A percentile compares a stretch with the other conserved stretches of the same genome.
Evolutionary conservation across 2,113 vertebrate genomes (phyloP).

Genomic region (Malurus elegans): DNA sequence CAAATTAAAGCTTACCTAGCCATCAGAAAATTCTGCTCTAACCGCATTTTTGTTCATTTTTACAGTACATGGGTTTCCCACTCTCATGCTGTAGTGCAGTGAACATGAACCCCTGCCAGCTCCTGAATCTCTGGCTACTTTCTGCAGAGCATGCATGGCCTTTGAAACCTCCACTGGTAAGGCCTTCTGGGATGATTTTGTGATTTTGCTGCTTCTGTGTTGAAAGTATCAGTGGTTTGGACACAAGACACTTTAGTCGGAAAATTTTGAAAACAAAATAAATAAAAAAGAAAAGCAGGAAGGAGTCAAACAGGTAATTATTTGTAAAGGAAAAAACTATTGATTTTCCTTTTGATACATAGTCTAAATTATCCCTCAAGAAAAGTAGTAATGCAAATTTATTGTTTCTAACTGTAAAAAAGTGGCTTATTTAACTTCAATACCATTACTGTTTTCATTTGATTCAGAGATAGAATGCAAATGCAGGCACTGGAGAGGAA

Average conservation of each 20-base stretch:
- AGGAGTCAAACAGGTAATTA: slow-evolving; percentile 76
- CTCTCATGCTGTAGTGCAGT: neutral
- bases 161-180: neutral
- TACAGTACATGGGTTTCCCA: neutral
- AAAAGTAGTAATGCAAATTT: slow-evolving; percentile 83
- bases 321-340: slow-evolving; percentile 82
- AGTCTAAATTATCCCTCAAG: slow-evolving; percentile 82
- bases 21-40: neutral
- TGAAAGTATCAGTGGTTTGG: neutral
- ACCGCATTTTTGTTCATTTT: neutral
- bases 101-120: neutral
- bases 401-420: slow-evolving; percentile 69
- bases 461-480: slow-evolving; percentile 29
- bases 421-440: slow-evolving; percentile 75
- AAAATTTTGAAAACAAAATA: slow-evolving; percentile 73
- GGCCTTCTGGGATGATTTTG: neutral
- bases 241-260: slow-evolving; percentile 31
- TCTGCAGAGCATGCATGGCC: neutral
- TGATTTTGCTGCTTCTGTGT: neutral
- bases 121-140: neutral
- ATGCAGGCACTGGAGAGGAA: slow-evolving; percentile 11
- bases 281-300: slow-evolving; percentile 77
- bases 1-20: neutral
- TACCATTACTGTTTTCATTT: slow-evolving; percentile 64
- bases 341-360: slow-evolving; percentile 84